These are phyloP conservation scores for Synergus laeviventris DNA, from an alignment of 2,888 invertebrate species.

Conservation along the genomic window DNA sequence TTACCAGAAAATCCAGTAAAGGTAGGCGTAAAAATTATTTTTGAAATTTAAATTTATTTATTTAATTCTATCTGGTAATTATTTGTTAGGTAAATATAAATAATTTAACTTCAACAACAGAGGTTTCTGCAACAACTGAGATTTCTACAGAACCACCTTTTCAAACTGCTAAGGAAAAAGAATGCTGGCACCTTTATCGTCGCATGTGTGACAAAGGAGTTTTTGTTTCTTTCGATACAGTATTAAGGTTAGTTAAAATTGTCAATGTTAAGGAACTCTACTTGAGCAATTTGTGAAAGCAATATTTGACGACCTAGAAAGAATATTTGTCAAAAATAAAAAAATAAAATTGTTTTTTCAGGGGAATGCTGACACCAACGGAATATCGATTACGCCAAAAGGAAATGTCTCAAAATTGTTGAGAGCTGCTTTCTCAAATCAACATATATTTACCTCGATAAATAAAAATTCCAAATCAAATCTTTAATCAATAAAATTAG, in stretches of 20 bases:
- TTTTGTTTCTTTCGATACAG: slow-evolving; percentile 83
- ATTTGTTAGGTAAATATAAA: slow-evolving; percentile 41
- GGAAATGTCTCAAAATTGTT: slow-evolving; percentile 63
- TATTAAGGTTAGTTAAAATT: slow-evolving; percentile 76
- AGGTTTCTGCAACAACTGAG: slow-evolving; percentile 47
- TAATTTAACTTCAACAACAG: slow-evolving; percentile 28
- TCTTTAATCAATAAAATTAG: slow-evolving; percentile 8
- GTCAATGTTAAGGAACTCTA: background rate
- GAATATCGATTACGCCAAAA: slow-evolving; percentile 82
- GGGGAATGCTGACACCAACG: slow-evolving; percentile 85
- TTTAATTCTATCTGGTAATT: background rate
- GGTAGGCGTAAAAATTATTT: background rate
- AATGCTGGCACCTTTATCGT: slow-evolving; percentile 84
- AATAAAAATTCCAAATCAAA: slow-evolving; percentile 21
- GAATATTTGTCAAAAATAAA: slow-evolving; percentile 4
- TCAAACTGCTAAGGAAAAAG: slow-evolving; percentile 79
- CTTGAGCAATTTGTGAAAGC: background rate
- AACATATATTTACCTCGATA: slow-evolving; percentile 12
- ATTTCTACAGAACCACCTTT: slow-evolving; percentile 76
- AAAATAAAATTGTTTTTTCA: slow-evolving; percentile 61
- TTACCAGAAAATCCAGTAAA: slow-evolving; percentile 17
- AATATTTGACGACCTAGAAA: background rate
- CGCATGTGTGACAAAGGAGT: slow-evolving; percentile 84
- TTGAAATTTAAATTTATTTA: background rate
- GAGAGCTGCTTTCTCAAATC: slow-evolving; percentile 44